Conservation (phyloP, 1,140 invertebrate species). For the Formica selysi region DNA sequence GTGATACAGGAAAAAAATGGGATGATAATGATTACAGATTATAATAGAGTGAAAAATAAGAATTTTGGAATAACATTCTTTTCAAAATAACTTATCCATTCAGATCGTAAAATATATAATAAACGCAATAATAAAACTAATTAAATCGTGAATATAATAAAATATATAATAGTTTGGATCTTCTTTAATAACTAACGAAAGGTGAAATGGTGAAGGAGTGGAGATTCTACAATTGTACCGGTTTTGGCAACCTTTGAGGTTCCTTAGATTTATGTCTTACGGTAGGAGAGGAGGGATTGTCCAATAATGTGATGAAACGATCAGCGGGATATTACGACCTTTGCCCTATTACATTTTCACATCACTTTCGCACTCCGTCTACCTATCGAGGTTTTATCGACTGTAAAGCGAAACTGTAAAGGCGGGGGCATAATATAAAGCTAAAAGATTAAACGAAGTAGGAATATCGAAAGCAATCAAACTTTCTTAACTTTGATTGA, state of each 20-base stretch:
- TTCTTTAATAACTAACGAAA: conserved; percentile 2
- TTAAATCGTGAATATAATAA: background rate
- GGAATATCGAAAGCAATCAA: background rate
- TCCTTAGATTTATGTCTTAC: conserved; percentile 11
- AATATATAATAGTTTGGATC: background rate
- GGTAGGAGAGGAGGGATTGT: background rate
- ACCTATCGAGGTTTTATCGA: background rate
- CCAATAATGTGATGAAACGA: conserved; percentile 22
- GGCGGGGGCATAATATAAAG: background rate
- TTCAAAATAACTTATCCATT: background rate
- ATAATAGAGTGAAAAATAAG: background rate
- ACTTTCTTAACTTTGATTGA: background rate
- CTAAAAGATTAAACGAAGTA: background rate
- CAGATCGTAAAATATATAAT: background rate
- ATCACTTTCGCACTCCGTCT: background rate
- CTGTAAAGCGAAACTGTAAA: conserved; percentile 6
- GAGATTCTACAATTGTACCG: background rate
- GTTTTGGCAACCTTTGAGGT: background rate
- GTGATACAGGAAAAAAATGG: too few relatives aligned
- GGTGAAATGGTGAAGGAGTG: background rate
- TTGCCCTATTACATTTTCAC: conserved; percentile 31
- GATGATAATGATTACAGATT: too few relatives aligned
- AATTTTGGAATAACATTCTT: background rate
- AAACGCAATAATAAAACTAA: background rate
- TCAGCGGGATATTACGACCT: conserved; percentile 5